Evolutionary conservation across 2,113 vertebrate species (phyloP).

Genomic region (Solea solea): DNA sequence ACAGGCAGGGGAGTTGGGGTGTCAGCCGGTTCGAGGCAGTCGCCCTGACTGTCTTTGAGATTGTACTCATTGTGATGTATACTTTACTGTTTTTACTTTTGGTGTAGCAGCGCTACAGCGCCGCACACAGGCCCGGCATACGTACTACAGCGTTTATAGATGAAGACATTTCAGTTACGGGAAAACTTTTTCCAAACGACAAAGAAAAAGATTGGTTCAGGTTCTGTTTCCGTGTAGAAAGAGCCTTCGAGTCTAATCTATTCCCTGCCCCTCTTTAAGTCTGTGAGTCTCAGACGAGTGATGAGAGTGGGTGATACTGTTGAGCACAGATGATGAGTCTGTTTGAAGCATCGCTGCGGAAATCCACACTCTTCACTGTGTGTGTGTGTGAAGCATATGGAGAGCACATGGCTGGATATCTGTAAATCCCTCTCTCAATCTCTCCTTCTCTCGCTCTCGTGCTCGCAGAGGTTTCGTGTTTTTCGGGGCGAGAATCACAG

Average conservation of each 20-base stretch:
- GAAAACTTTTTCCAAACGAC: too few relatives aligned
- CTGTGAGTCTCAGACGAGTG: conserved; percentile 32
- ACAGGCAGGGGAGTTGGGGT: too few relatives aligned
- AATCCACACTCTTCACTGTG: conserved; percentile 48
- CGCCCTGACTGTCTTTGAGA: too few relatives aligned
- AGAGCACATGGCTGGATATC: conserved; percentile 57
- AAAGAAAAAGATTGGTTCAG: too few relatives aligned
- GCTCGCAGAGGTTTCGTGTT: conserved; percentile 9
- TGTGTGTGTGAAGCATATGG: conserved; percentile 58
- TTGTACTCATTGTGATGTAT: too few relatives aligned
- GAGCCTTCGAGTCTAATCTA: background rate
- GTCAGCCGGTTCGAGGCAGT: too few relatives aligned
- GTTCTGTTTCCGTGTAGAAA: too few relatives aligned
- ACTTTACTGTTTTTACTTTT: background rate
- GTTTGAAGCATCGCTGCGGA: conserved; percentile 61
- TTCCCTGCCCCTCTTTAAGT: conserved; percentile 3
- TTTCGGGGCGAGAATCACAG: too few relatives aligned
- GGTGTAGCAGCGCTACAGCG: too few relatives aligned
- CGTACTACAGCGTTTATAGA: background rate
- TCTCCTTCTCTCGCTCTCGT: background rate
- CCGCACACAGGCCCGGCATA: too few relatives aligned
- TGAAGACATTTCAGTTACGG: conserved; percentile 13
- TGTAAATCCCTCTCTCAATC: background rate
- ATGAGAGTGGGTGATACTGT: conserved; percentile 47
- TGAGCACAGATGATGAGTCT: conserved; percentile 26